phyloP scores from a whole-genome alignment of 2,797 vertebrate genomes.

The Onychomys torridus region DNA sequence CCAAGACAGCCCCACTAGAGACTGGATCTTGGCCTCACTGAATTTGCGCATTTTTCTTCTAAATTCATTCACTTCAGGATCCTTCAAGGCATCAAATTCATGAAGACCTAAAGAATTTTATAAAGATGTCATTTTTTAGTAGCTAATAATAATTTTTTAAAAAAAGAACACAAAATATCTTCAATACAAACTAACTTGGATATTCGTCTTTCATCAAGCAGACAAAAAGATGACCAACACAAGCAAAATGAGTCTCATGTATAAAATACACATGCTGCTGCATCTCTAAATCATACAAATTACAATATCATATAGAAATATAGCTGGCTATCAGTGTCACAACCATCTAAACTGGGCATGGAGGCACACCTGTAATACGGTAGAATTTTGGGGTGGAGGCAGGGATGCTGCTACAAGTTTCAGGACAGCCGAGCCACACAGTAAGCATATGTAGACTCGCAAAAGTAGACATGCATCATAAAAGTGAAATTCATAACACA shows the following conservation, averaged over 20 bases:
- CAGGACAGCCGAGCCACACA: not conserved
- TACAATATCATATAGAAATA: conserved; percentile 34
- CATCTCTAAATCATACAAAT: conserved; percentile 1
- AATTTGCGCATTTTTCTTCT: conserved; percentile 95
- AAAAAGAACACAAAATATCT: conserved; percentile 45
- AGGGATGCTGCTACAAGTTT: not conserved
- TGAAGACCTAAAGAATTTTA: conserved; percentile 92
- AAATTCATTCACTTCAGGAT: conserved; percentile 98
- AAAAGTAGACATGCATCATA: not conserved
- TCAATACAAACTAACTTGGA: conserved; percentile 18
- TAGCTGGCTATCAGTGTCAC: not conserved
- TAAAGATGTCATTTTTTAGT: conserved; percentile 42
- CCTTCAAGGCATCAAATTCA: conserved; percentile 95
- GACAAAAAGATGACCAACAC: conserved; percentile 11
- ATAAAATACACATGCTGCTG: conserved; percentile 10
- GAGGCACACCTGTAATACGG: not conserved
- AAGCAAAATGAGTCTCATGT: conserved; percentile 17
- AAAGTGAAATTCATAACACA: not conserved
- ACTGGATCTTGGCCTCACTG: conserved; percentile 95
- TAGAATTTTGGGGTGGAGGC: not conserved
- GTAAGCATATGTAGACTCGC: not conserved
- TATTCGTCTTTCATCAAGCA: conserved; percentile 21
- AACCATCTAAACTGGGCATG: not conserved
- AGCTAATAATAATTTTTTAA: conserved; percentile 20
- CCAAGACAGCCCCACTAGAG: conserved; percentile 93